phyloP scores from a whole-genome alignment of 2,113 vertebrate genomes.

The Scomber colias region DNA sequence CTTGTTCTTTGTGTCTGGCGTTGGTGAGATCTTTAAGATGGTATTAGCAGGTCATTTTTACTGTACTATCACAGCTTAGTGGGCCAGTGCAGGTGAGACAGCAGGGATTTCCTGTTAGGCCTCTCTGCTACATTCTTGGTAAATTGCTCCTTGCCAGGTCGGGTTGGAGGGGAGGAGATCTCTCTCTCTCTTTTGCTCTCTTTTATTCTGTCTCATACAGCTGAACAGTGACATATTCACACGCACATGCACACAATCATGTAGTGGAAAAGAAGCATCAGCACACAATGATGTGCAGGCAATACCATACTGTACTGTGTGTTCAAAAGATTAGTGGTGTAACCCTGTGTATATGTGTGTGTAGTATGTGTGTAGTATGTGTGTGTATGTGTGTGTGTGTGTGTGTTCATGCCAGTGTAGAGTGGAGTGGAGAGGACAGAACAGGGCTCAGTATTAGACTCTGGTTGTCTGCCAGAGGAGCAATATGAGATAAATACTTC shows the following conservation, averaged over 20 bases:
- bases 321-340: conserved; percentile 69
- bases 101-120: conserved; percentile 81
- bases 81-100: conserved; percentile 75
- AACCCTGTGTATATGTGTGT: conserved; percentile 25
- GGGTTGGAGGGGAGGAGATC: conserved; percentile 41
- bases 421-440: conserved; percentile 59
- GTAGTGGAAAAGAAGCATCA: conserved; percentile 16
- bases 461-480: conserved; percentile 74
- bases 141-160: conserved; percentile 78
- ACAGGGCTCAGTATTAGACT: conserved; percentile 68
- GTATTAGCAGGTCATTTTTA: conserved; percentile 69
- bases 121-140: conserved; percentile 75
- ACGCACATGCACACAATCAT: conserved; percentile 3
- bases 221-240: conserved; percentile 13
- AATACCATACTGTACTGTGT: conserved; percentile 18
- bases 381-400: conserved; percentile 42
- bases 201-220: conserved; percentile 18
- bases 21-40: conserved; percentile 66
- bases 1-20: conserved; percentile 55
- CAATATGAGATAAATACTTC: conserved; percentile 81
- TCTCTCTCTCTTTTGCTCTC: background rate
- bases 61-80: conserved; percentile 75
- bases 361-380: conserved; percentile 33
- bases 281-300: conserved; percentile 30
- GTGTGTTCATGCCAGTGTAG: conserved; percentile 35